Evolutionary conservation across 1,140 invertebrate genomes (phyloP).

Genomic region (Ridgeia piscesae): DNA sequence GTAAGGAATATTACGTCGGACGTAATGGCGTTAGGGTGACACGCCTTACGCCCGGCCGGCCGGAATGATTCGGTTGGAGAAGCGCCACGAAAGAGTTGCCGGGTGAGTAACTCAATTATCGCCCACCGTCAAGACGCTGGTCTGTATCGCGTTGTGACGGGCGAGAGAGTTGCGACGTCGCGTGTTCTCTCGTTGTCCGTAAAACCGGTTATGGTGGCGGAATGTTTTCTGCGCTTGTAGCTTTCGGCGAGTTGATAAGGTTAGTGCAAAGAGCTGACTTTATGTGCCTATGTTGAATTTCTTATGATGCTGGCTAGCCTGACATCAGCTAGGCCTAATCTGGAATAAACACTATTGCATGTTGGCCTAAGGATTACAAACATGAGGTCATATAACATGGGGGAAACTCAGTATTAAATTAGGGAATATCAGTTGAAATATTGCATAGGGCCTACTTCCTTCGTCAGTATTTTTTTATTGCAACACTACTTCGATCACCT

Average conservation of each 20-base stretch:
- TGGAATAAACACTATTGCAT: too few relatives aligned
- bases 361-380: too few relatives aligned
- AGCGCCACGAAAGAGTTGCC: background rate
- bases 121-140: background rate
- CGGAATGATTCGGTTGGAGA: background rate
- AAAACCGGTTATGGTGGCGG: background rate
- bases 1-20: background rate
- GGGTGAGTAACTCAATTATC: background rate
- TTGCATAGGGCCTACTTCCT: too few relatives aligned
- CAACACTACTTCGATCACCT: too few relatives aligned
- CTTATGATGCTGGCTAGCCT: too few relatives aligned
- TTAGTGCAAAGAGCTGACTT: background rate
- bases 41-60: background rate
- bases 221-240: background rate
- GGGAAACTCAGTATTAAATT: too few relatives aligned
- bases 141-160: background rate
- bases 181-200: background rate
- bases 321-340: too few relatives aligned
- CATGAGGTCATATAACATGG: too few relatives aligned
- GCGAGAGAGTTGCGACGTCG: background rate
- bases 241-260: background rate
- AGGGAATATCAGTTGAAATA: too few relatives aligned
- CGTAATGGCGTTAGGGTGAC: background rate
- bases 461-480: too few relatives aligned
- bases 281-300: too few relatives aligned